Conservation (phyloP, 2,113 vertebrate species). For the Sceloporus undulatus region DNA sequence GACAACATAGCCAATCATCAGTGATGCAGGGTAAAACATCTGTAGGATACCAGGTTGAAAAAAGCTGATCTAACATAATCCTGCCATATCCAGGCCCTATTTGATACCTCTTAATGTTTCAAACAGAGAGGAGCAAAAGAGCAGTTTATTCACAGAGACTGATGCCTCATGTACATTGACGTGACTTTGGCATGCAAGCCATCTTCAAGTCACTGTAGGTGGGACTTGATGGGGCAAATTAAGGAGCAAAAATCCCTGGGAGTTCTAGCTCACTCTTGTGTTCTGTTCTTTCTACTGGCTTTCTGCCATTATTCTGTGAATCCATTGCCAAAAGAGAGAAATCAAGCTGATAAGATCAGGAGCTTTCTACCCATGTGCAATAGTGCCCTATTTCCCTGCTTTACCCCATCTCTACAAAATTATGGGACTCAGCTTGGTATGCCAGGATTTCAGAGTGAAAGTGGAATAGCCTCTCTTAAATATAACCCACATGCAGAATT, state of each 20-base stretch:
- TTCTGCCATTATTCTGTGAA: neutral
- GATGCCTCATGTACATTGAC: neutral
- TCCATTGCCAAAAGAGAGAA: neutral
- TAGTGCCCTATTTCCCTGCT: neutral
- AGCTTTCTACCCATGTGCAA: neutral
- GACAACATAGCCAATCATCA: neutral
- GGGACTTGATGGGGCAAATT: neutral
- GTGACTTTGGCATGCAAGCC: neutral
- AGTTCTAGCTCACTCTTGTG: neutral
- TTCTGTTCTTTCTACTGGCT: neutral
- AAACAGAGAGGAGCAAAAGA: neutral
- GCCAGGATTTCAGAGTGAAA: conserved; percentile 1
- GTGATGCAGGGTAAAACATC: neutral
- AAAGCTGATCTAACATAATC: neutral
- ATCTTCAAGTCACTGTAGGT: neutral
- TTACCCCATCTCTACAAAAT: neutral
- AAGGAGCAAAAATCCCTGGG: neutral
- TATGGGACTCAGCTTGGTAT: neutral
- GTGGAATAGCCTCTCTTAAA: neutral
- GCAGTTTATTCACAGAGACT: neutral
- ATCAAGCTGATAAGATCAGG: conserved; percentile 13
- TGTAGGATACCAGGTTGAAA: neutral
- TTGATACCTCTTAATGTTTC: neutral
- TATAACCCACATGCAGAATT: neutral
- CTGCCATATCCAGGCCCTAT: neutral